Conservation (phyloP, 2,113 vertebrate genomes). For the Clarias magur region DNA sequence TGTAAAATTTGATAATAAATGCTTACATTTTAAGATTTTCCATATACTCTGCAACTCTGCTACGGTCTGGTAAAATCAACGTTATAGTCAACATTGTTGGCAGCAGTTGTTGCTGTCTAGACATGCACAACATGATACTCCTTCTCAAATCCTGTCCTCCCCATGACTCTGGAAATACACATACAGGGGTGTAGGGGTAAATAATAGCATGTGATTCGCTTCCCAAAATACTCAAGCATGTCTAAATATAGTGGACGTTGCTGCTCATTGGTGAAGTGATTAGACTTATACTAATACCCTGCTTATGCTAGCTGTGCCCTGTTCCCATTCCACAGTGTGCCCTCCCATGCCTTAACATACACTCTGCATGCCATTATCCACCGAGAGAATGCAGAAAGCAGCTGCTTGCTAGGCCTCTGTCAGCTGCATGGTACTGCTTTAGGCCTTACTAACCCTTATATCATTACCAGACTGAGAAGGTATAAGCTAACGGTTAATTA, state of each 20-base stretch:
- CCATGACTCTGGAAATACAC: constrained; percentile 46
- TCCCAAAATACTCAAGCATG: constrained; percentile 55
- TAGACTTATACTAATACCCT: constrained; percentile 57
- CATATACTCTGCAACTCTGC: not conserved
- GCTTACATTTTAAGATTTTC: not conserved
- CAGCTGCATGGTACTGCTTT: not conserved
- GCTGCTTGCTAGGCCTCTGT: constrained; percentile 40
- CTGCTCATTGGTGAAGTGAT: constrained; percentile 50
- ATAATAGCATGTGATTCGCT: constrained; percentile 39
- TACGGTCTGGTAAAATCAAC: not conserved
- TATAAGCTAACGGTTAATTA: not conserved
- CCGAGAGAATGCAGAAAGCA: constrained; percentile 15
- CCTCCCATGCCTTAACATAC: constrained; percentile 37
- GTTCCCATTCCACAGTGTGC: constrained; percentile 28
- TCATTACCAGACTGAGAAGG: not conserved
- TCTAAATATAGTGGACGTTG: constrained; percentile 64
- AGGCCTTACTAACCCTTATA: not conserved
- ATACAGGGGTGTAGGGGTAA: constrained; percentile 41
- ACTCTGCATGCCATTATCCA: not conserved
- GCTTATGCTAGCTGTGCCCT: constrained; percentile 32
- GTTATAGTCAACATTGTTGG: constrained; percentile 32
- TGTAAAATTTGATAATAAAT: not conserved
- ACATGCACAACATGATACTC: constrained; percentile 47
- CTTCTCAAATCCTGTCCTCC: constrained; percentile 28
- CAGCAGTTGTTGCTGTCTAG: constrained; percentile 51